These are phyloP conservation scores for Haliclona indistincta DNA, from an alignment of 37 sponge, comb jelly and placozoan genomes.

Conservation along the genomic window DNA sequence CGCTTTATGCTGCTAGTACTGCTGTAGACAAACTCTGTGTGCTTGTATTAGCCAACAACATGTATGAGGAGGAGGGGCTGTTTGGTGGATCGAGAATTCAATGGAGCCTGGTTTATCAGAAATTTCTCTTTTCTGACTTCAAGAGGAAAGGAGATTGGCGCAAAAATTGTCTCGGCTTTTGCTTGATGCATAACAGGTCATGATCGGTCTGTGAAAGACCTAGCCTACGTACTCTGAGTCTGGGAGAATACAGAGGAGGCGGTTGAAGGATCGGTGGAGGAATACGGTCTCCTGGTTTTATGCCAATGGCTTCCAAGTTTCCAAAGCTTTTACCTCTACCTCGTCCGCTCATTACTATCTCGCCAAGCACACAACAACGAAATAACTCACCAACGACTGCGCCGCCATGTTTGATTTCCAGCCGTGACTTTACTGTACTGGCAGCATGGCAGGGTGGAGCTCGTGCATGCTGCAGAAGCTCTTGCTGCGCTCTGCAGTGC, in stretches of 20 bases:
- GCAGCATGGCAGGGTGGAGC: too few relatives aligned
- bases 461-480: too few relatives aligned
- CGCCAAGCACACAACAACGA: too few relatives aligned
- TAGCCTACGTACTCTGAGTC: conserved; percentile 27
- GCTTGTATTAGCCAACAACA: too few relatives aligned
- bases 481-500: too few relatives aligned
- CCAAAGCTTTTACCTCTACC: conserved; percentile 22
- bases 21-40: too few relatives aligned
- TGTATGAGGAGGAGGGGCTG: too few relatives aligned
- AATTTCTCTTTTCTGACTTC: not conserved
- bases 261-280: conserved; percentile 71
- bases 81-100: too few relatives aligned
- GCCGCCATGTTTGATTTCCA: too few relatives aligned
- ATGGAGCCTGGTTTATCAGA: conserved; percentile 3
- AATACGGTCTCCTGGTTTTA: conserved; percentile 42
- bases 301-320: conserved; percentile 31
- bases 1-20: too few relatives aligned
- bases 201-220: conserved; percentile 1
- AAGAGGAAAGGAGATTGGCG: conserved; percentile 42
- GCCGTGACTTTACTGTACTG: too few relatives aligned
- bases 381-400: too few relatives aligned
- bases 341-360: conserved; percentile 45
- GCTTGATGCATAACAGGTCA: conserved; percentile 23
- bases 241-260: conserved; percentile 58
- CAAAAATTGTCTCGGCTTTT: conserved; percentile 34